phyloP scores from a whole-genome alignment of 2,888 invertebrate species.

The Epinotia demarniana region DNA sequence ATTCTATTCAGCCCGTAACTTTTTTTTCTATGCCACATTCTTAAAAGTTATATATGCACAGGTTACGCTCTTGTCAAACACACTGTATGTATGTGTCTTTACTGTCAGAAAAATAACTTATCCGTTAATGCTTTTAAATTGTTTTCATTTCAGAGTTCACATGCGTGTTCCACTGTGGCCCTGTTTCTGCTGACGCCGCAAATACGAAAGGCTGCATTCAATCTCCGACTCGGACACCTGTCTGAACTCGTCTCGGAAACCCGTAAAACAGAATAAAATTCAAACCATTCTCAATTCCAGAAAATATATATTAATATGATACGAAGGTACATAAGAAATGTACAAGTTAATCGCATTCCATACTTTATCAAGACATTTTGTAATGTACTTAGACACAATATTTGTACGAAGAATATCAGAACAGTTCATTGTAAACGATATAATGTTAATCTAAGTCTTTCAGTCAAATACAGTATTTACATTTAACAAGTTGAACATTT shows the following conservation, averaged over 20 bases:
- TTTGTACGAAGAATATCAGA: conserved; percentile 78
- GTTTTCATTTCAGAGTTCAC: conserved; percentile 59
- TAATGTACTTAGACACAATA: conserved; percentile 69
- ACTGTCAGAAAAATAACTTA: not conserved
- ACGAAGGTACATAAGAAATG: conserved; percentile 37
- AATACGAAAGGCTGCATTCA: conserved; percentile 50
- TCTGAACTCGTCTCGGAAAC: not conserved
- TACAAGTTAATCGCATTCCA: conserved; percentile 65
- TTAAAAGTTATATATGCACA: too few relatives aligned
- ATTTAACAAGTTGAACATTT: conserved; percentile 37
- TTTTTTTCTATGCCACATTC: too few relatives aligned
- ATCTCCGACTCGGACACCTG: not conserved
- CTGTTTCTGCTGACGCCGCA: conserved; percentile 58
- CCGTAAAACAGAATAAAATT: conserved; percentile 49
- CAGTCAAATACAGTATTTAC: conserved; percentile 59
- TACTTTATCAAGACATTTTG: conserved; percentile 69
- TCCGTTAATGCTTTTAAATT: conserved; percentile 19
- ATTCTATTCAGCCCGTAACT: too few relatives aligned
- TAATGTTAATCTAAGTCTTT: conserved; percentile 61
- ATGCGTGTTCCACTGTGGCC: conserved; percentile 57
- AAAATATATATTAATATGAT: conserved; percentile 47
- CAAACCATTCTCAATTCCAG: conserved; percentile 28
- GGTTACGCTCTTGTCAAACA: too few relatives aligned
- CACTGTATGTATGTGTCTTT: too few relatives aligned
- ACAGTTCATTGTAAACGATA: conserved; percentile 62